These are phyloP conservation scores for Nemotelus nigrinus DNA, from an alignment of 2,888 invertebrate species.

Conservation along the genomic window DNA sequence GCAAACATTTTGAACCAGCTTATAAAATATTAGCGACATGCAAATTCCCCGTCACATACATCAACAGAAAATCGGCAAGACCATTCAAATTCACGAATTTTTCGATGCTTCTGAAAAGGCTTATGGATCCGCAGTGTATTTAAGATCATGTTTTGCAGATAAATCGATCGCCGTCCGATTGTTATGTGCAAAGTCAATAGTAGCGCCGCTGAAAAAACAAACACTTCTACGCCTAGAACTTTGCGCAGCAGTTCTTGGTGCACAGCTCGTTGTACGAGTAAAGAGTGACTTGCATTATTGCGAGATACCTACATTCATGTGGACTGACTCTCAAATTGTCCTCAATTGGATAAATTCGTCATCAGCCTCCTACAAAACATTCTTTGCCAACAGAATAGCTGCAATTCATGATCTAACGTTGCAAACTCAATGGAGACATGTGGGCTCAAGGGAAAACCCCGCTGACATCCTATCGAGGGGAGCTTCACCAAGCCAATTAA, in stretches of 20 bases:
- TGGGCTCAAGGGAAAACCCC: not conserved
- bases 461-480: slow-evolving; percentile 25
- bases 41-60: not conserved
- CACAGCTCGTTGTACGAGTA: too few relatives aligned
- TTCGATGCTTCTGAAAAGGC: not conserved
- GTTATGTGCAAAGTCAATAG: not conserved
- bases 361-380: slow-evolving; percentile 10
- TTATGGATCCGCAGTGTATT: not conserved
- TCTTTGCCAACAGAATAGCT: slow-evolving; percentile 9
- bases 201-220: not conserved
- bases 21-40: not conserved
- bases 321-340: slow-evolving; percentile 7
- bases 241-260: not conserved
- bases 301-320: not conserved
- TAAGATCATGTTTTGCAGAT: not conserved
- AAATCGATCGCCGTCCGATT: not conserved
- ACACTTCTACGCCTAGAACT: not conserved
- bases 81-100: not conserved
- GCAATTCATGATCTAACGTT: not conserved
- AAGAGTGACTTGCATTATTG: not conserved
- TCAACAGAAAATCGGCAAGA: not conserved
- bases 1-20: not conserved
- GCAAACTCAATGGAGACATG: not conserved
- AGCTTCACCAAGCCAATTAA: not conserved
- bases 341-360: slow-evolving; percentile 3